Evolutionary conservation across 2,888 invertebrate species (phyloP).

Genomic region (Phyllotreta cruciferae): DNA sequence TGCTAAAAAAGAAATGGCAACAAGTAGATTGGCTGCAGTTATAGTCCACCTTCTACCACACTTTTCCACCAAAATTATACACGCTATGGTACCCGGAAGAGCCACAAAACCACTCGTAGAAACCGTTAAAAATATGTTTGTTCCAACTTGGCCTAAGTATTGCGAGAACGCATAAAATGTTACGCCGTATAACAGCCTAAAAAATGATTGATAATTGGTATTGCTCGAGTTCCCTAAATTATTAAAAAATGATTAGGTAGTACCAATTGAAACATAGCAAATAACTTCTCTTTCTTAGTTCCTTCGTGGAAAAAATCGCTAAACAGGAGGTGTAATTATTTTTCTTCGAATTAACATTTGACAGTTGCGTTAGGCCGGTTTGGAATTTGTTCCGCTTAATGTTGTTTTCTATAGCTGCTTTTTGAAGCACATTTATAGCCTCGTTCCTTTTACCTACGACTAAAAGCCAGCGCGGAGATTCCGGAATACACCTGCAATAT

Average conservation of each 20-base stretch:
- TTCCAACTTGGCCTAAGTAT: conserved; percentile 65
- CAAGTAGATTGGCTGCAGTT: conserved; percentile 61
- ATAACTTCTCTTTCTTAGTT: conserved; percentile 63
- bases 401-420: conserved; percentile 55
- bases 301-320: conserved; percentile 62
- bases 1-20: conserved; percentile 62
- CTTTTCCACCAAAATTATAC: conserved; percentile 62
- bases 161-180: conserved; percentile 69
- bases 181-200: conserved; percentile 67
- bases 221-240: background rate
- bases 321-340: conserved; percentile 54
- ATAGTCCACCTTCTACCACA: conserved; percentile 64
- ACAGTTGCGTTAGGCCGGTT: conserved; percentile 37
- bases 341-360: conserved; percentile 42
- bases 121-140: conserved; percentile 65
- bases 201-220: conserved; percentile 27
- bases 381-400: conserved; percentile 42
- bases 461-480: conserved; percentile 71
- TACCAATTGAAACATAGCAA: conserved; percentile 67
- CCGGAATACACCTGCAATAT: conserved; percentile 61
- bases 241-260: background rate
- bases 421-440: conserved; percentile 60
- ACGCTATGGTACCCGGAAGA: conserved; percentile 64
- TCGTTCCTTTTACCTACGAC: conserved; percentile 63
- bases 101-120: conserved; percentile 64